Evolutionary conservation across 2,113 vertebrate species (phyloP), one percentile per base, ranked within the genome.

Genomic region (Labrus mixtus): DNA sequence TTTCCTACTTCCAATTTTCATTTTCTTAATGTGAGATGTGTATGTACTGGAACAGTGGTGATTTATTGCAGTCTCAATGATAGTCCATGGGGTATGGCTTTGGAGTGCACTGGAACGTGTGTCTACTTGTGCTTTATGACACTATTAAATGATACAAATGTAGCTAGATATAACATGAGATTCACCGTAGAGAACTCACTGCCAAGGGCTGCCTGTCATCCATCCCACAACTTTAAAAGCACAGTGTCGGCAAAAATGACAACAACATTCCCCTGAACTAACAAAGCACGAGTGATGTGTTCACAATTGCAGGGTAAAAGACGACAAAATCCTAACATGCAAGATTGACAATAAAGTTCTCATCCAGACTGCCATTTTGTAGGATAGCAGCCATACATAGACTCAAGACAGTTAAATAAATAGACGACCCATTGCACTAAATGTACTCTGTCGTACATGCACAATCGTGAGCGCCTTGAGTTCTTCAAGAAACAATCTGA

Each of bases 331-430:
- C 77, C 29, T 10, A 43, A 69, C 68, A 66, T 33, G 45, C 48
- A 33, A 77, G 65, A 79, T 66, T 54, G 64, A 70, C 25, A 82
- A 56, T 58, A 57, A 53, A 25, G 12, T 48, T 80, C 75, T 75
- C 50, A 64, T 80, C 81, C 83, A 87, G 89, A 92, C 94, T 95
- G 93, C 94, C 93, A 93, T 92, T 90, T 92, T 89, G 75, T 94
- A 95, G 94, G 94, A 95, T 93, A 94, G 93, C 91, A 95, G 94
- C 94, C 94, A 95, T 95, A 92, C 25, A 41, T 82, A 87, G 82
- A 87, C 83, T 87, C 71, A 33, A 87, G 83, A 87, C 73, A 72
- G 78, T 64, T 79, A 50, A 80, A 60, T 48, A 73, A 48, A 41
- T 33, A 82, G 82, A 89, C 72, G 36, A 82, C 81, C 76, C 85